These are phyloP conservation scores for Nixonia krombeini DNA, from an alignment of 1,140 invertebrate species.

Conservation along the genomic window DNA sequence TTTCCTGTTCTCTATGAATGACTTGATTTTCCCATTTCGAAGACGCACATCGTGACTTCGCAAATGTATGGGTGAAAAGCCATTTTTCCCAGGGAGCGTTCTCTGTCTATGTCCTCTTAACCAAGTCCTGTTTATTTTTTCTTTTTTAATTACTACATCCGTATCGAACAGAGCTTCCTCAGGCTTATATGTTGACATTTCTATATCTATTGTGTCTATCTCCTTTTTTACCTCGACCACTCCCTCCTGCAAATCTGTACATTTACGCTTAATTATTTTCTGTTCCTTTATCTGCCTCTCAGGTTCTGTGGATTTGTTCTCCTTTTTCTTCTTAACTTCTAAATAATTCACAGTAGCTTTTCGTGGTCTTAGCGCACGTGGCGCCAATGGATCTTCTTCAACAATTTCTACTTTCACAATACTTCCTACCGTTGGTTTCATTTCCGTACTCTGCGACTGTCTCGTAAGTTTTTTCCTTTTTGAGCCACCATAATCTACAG, in stretches of 20 bases:
- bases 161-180: background rate
- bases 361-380: conserved; percentile 47
- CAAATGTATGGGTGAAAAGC: conserved; percentile 38
- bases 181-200: no score
- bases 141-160: background rate
- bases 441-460: conserved; percentile 26
- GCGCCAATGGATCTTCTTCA: conserved; percentile 17
- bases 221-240: background rate
- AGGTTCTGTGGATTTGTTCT: conserved; percentile 5
- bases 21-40: conserved; percentile 49
- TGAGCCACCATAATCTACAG: conserved; percentile 33
- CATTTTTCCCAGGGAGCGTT: background rate
- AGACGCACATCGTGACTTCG: conserved; percentile 52
- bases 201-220: no score
- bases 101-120: conserved; percentile 8
- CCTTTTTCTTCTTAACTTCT: conserved; percentile 2
- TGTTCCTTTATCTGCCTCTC: no score
- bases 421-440: background rate
- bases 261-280: no score
- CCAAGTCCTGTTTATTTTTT: conserved; percentile 2
- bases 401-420: no score
- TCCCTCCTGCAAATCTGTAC: background rate
- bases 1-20: background rate
- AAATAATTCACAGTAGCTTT: conserved; percentile 30
- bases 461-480: conserved; percentile 30